Conservation (phyloP, 2,113 vertebrate species). For the Ceyx cyanopectus region DNA sequence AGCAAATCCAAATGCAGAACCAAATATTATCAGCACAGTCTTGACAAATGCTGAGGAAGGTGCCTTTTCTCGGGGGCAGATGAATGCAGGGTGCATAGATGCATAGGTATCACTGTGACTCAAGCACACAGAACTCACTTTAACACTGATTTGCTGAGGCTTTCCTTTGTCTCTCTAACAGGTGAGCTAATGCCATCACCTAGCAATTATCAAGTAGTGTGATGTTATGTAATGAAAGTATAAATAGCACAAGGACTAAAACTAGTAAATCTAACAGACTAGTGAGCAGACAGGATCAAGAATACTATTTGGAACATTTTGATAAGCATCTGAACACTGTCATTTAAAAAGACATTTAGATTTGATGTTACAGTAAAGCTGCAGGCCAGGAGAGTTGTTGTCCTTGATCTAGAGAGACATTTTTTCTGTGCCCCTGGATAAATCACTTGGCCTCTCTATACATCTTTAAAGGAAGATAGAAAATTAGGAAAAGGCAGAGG, state of each 20-base stretch:
- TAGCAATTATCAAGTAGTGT: slow-evolving; percentile 57
- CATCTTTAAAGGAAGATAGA: not conserved
- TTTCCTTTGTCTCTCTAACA: slow-evolving; percentile 17
- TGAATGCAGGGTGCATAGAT: not conserved
- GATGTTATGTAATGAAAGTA: slow-evolving; percentile 66
- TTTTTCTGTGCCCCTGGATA: not conserved
- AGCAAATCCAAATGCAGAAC: not conserved
- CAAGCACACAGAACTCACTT: not conserved
- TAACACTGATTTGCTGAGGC: not conserved
- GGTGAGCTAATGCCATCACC: slow-evolving; percentile 49
- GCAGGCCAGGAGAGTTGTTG: not conserved
- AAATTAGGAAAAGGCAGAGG: not conserved
- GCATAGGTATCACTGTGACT: not conserved
- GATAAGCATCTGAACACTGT: slow-evolving; percentile 7
- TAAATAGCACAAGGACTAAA: slow-evolving; percentile 49
- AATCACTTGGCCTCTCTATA: slow-evolving; percentile 1
- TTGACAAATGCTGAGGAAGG: not conserved
- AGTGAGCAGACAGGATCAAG: slow-evolving; percentile 8
- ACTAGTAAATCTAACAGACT: slow-evolving; percentile 48
- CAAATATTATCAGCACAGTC: not conserved
- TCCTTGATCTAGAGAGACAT: slow-evolving; percentile 21
- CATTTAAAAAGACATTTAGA: not conserved
- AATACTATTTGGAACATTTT: slow-evolving; percentile 10
- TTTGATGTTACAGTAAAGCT: not conserved
- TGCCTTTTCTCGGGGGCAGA: not conserved